phyloP scores from a whole-genome alignment of 2,888 invertebrate genomes.

The Eristalinus aeneus region DNA sequence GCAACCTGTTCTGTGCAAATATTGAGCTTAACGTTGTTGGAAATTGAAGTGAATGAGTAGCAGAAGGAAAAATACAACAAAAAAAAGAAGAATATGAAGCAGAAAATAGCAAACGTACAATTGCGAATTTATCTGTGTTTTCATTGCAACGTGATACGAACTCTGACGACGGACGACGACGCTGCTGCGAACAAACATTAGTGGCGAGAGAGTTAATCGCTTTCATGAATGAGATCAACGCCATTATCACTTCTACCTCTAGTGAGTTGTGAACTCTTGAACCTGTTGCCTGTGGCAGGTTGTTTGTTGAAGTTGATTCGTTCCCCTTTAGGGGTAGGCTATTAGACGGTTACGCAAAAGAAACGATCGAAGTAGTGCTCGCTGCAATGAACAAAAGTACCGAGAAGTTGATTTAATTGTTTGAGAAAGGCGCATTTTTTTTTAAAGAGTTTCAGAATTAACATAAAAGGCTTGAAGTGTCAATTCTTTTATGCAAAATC shows the following conservation, averaged over 20 bases:
- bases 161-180: background rate
- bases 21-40: conserved; percentile 39
- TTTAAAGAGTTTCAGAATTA: no score
- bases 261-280: background rate
- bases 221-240: background rate
- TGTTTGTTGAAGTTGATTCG: background rate
- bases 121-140: background rate
- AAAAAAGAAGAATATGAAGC: background rate
- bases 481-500: no score
- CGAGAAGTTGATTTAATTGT: no score
- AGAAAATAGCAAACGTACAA: background rate
- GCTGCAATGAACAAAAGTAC: no score
- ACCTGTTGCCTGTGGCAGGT: background rate
- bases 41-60: conserved; percentile 41
- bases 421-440: no score
- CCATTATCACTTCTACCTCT: background rate
- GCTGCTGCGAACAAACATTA: conserved; percentile 7
- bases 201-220: conserved; percentile 2
- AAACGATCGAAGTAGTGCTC: background rate
- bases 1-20: conserved; percentile 68
- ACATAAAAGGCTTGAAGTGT: no score
- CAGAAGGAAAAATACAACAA: background rate
- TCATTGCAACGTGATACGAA: conserved; percentile 7
- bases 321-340: conserved; percentile 20
- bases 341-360: conserved; percentile 20